These are phyloP conservation scores for Drosophila tanythrix DNA, from an alignment of 2,888 invertebrate genomes.

Conservation along the genomic window DNA sequence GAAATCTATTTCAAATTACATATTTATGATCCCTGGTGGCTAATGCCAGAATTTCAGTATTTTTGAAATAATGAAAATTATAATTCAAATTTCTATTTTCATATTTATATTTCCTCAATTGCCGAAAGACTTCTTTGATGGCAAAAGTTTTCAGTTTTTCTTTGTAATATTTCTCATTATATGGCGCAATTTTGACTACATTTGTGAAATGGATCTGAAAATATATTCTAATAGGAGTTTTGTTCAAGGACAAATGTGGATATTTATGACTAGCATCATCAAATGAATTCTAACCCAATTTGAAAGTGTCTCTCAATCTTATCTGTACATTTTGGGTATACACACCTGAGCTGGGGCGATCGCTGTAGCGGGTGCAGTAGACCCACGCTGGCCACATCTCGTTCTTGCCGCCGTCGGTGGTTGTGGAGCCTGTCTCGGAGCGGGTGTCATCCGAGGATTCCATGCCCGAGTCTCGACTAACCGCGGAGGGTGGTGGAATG, in stretches of 20 bases:
- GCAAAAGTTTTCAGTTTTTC: neutral
- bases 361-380: conserved; percentile 98
- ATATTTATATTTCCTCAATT: neutral
- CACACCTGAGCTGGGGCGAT: conserved; percentile 95
- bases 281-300: neutral
- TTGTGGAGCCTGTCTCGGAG: conserved; percentile 84
- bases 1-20: neutral
- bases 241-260: neutral
- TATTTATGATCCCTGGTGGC: neutral
- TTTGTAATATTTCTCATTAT: neutral
- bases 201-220: neutral
- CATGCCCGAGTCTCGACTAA: conserved; percentile 85
- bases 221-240: neutral
- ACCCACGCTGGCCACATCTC: conserved; percentile 98
- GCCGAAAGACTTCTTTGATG: neutral
- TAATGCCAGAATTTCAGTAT: neutral
- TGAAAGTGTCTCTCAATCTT: neutral
- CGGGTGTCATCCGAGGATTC: conserved; percentile 85
- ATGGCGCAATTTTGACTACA: neutral
- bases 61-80: neutral
- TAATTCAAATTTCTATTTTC: neutral
- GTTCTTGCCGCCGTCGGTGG: conserved; percentile 84
- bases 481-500: conserved; percentile 83
- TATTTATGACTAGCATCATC: neutral
- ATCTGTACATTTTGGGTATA: conserved; percentile 46